phyloP scores from a whole-genome alignment of 2,797 vertebrate species.

The Heterohyrax brucei region DNA sequence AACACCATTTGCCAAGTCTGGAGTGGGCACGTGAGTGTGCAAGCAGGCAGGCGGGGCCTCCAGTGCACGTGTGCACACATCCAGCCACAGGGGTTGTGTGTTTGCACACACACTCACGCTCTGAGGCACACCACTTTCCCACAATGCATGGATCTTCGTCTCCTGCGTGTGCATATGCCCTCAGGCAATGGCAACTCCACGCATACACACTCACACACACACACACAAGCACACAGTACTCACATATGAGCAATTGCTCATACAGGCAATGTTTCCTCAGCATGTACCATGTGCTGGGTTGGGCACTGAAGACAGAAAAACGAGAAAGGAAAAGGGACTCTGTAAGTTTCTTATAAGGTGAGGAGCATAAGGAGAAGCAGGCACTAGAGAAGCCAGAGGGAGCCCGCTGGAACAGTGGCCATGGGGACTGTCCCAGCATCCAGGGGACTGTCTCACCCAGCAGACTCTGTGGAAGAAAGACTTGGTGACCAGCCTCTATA shows the following conservation, averaged over 20 bases:
- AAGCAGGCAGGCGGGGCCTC: accelerated
- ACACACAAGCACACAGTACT: neutral
- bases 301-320: neutral
- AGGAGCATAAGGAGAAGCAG: accelerated
- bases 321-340: neutral
- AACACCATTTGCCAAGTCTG: neutral
- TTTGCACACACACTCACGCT: accelerated
- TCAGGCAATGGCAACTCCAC: neutral
- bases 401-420: neutral
- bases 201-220: too few species aligned
- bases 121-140: neutral
- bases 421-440: neutral
- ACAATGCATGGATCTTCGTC: neutral
- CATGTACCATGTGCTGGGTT: neutral
- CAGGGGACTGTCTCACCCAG: neutral
- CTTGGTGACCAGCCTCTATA: too few species aligned
- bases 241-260: neutral
- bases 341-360: neutral
- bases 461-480: too few species aligned
- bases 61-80: accelerated
- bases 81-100: neutral
- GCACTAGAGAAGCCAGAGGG: too few species aligned
- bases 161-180: neutral
- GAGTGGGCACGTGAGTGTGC: neutral
- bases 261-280: neutral